These are phyloP conservation scores for Dasypus novemcinctus DNA, from an alignment of 2,113 vertebrate species.

Conservation along the genomic window DNA sequence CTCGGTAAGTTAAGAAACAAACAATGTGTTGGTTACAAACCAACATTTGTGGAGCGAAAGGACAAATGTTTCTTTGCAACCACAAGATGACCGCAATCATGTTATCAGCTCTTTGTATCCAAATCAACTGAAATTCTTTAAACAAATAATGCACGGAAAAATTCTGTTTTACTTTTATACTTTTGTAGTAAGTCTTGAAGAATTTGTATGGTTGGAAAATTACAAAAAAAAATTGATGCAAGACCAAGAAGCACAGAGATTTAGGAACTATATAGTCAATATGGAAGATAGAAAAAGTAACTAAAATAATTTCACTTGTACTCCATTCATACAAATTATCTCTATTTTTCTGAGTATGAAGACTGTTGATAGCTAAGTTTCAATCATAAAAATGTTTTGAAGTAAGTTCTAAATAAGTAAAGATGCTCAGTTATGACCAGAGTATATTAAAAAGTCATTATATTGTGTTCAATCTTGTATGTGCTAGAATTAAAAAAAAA, in stretches of 20 bases:
- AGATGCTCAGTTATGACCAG: not conserved
- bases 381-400: not conserved
- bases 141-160: not conserved
- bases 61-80: not conserved
- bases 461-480: not conserved
- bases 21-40: not conserved
- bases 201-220: not conserved
- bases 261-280: not conserved
- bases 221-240: not conserved
- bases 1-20: not conserved
- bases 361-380: not conserved
- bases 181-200: not conserved
- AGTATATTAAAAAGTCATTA: not conserved
- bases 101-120: not conserved
- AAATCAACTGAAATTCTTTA: conserved; percentile 16
- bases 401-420: not conserved
- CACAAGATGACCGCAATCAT: not conserved
- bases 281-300: not conserved
- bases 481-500: not conserved
- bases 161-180: not conserved
- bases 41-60: not conserved
- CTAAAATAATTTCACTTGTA: not conserved
- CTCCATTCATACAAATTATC: not conserved
- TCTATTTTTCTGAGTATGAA: not conserved
- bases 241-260: not conserved